Conservation (phyloP, 2,797 vertebrate species). For the Tenualosa thibaudeaui region DNA sequence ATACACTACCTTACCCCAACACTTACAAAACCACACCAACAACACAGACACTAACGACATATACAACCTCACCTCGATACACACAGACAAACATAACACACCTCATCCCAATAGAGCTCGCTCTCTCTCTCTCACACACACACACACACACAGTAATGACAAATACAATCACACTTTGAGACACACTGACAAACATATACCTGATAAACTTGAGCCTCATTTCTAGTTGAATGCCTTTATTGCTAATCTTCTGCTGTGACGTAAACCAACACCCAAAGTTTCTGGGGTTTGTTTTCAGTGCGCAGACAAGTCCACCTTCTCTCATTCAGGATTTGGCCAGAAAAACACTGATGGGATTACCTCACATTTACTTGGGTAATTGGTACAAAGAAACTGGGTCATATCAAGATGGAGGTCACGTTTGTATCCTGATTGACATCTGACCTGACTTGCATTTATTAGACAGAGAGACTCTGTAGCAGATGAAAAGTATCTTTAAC, state of each 20-base stretch:
- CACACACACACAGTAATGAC: neutral
- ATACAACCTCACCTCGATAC: too few species aligned
- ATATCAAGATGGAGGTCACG: constrained; percentile 34
- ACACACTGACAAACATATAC: neutral
- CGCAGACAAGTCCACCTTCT: neutral
- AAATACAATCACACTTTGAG: too few species aligned
- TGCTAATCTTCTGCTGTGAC: neutral
- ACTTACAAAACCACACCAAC: neutral
- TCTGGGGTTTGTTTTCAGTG: neutral
- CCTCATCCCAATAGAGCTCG: neutral
- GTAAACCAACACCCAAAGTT: neutral
- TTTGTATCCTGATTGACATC: constrained; percentile 51
- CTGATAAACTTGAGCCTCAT: constrained; percentile 31
- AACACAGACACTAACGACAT: neutral
- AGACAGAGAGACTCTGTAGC: constrained; percentile 48
- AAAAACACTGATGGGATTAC: constrained; percentile 25
- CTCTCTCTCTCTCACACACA: neutral
- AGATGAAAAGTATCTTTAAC: constrained; percentile 41
- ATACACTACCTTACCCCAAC: neutral
- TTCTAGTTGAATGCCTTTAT: neutral
- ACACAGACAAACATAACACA: neutral
- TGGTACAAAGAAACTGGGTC: constrained; percentile 2
- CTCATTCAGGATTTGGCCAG: neutral
- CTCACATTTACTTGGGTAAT: constrained; percentile 17
- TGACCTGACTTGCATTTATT: constrained; percentile 48